Evolutionary conservation across 92 coral and sea anemone species (phyloP).

Genomic region (Epizoanthus ramosus): DNA sequence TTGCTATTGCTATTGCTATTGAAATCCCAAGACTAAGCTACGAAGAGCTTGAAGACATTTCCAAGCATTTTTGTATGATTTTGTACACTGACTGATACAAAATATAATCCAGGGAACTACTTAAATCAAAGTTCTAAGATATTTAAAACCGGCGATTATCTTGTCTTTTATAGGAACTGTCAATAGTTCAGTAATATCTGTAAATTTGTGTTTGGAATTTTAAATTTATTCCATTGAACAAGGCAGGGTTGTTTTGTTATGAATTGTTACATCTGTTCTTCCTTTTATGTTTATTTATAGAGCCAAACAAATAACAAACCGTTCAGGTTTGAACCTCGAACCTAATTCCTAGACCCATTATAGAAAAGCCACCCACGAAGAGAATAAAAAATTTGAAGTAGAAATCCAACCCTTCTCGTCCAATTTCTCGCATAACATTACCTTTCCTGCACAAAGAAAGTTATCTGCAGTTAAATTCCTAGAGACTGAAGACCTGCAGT

Average conservation of each 20-base stretch:
- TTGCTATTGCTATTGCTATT: no score
- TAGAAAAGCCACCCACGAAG: background rate
- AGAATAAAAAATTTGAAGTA: background rate
- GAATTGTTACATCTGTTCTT: background rate
- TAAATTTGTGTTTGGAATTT: background rate
- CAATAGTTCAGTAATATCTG: background rate
- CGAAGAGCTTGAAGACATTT: no score
- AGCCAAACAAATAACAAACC: background rate
- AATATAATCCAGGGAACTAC: no score
- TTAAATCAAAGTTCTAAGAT: no score
- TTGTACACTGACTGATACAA: no score
- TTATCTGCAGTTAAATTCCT: background rate
- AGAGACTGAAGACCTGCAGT: background rate
- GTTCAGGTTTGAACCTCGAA: background rate
- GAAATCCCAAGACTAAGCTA: no score
- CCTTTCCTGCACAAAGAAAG: background rate
- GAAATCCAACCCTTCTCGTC: background rate
- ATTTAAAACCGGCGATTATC: background rate
- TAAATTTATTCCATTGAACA: background rate
- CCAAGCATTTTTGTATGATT: no score
- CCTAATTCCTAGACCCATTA: background rate
- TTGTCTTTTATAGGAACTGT: background rate
- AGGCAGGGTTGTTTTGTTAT: background rate
- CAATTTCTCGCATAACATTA: background rate
- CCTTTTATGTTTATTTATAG: background rate